Base-by-base conservation (phyloP, 2,113 vertebrate genomes). In the Ameiurus melas region DNA sequence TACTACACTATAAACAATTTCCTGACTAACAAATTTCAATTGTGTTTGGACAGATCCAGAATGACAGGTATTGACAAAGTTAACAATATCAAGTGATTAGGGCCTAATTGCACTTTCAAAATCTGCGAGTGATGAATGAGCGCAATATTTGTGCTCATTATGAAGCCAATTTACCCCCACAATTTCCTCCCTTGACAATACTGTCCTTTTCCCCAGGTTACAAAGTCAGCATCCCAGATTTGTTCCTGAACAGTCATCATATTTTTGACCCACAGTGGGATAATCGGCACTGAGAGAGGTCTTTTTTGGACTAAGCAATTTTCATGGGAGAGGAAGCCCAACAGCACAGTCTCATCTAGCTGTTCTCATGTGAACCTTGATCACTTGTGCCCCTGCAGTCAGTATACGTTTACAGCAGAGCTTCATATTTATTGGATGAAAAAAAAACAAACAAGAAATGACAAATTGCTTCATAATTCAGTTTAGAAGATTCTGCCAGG, bases 381-480 rank as follows among this genome's bases (percentile, higher is more conserved):
- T 91, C 89, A 87, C 90, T 93, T 75, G 90, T 88, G 85, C 92
- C 91, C 93, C 94, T 94, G 92, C 90, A 93, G 94, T 93, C 91
- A 93, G 89, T 93, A 90, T 94, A 86, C 92, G 92, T 94, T 95
- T 92, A 86, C 90, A 94, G 91, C 90, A 92, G 90, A 92, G 85
- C 79, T 92, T 95, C 91, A 94, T 92, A 92, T 93, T 92, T 94
- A 94, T 94, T 60, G 57, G 27, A 80, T 55, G 8, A 9, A 30
- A 27, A 60, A 39, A 83, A 62, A 39, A 25, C 4, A 39, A 39
- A 25, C n/a, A 57, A 60, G 30, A 82, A 82, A 82, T 2, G 71
- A 94, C 94, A 96, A 96, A 95, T 95, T 95, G 82, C 94, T 96
- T 93, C 91, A 90, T 96, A 96, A 96, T 95, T 96, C 91, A 94